Evolutionary conservation across 2,888 invertebrate species (phyloP), one percentile per base, ranked within the genome.

Genomic region (Oxycera nigricornis): DNA sequence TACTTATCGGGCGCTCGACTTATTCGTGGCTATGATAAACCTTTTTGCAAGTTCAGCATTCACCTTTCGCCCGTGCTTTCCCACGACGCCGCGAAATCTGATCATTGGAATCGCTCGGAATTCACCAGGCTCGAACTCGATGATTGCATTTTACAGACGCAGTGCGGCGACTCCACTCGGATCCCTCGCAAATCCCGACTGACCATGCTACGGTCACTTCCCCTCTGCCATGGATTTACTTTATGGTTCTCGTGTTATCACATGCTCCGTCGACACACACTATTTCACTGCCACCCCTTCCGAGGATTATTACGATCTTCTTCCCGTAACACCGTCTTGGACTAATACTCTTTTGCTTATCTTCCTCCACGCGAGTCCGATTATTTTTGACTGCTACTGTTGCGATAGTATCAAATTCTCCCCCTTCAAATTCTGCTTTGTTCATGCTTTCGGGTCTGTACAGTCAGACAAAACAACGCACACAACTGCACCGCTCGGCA

Each of bases 111-210:
- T 20, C 41, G 65, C 30, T 30, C 39, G 65, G n/a, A 59, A 65
- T 26, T 65, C 41, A 65, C 41, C 39, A 65, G 41, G 20, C 24
- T 35, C 41, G n/a, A n/a, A n/a, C n/a, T n/a, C n/a, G n/a, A n/a
- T n/a, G 41, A 26, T 65, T 65, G 65, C 65, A 65, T 65, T 65
- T 26, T 65, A 65, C 41, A 24, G 24, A 20, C 39, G 26, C 41
- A 65, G 3, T 65, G 65, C 65, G 65, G 41, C 65, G 65, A 65
- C 39, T 65, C 65, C 65, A 65, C 26, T 65, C 65, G 39, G 31
- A 22, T 65, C 26, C 65, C 41, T 39, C 39, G 65, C 24, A 65
- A 39, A 39, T 41, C 24, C 41, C 65, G 65, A 39, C 35, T 65
- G 22, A 39, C 3, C 22, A 30, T 30, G 61, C n/a, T n/a, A n/a